Base-by-base conservation (phyloP, 2,113 vertebrate genomes). In the Erythrolamprus reginae region DNA sequence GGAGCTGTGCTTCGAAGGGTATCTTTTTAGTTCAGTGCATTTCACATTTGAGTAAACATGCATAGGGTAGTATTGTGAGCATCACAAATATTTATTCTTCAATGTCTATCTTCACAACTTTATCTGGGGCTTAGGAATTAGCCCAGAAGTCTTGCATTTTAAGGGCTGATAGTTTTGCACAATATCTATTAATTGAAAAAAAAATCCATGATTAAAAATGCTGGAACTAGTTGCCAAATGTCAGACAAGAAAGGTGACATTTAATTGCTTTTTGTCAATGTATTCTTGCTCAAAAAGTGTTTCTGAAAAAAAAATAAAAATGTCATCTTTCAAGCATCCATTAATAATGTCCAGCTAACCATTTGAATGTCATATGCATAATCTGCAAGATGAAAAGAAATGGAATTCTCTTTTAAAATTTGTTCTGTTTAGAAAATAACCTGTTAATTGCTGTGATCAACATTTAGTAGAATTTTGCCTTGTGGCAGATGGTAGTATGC, bases 241-340 rank as follows among this genome's bases (percentile, higher is more conserved):
- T 94, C 95, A 95, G 24, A 45, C 87, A 92, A 93, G 94, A 94
- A 93, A 92, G 91, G 89, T 94, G 96, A 92, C 90, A 58, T 92
- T 93, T 95, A 95, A 95, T 95, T 95, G 91, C 84, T 93, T 94
- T n/a, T 94, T 28, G 45, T 45, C 90, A 91, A 33, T n/a, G 24
- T 42, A 4, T 84, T 33, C 0, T 61, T 85, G 58, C 82, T 87
- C 51, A 82, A 53, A 86, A 92, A 93, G 88, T 88, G 61, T 1
- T 4, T 92, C 33, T 84, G 2, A 83, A 7, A 19, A n/a, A 0
- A 33, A 86, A 91, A 65, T 17, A 52, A 52, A 52, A 52, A 52
- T 17, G 0, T 28, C 10, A 88, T 87, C 51, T 91, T 92, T 92
- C 21, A 91, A 9, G 4, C 15, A 13, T 28, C 7, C 7, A 19